Conservation (phyloP, 2,113 vertebrate genomes). For the Eidolon helvum region DNA sequence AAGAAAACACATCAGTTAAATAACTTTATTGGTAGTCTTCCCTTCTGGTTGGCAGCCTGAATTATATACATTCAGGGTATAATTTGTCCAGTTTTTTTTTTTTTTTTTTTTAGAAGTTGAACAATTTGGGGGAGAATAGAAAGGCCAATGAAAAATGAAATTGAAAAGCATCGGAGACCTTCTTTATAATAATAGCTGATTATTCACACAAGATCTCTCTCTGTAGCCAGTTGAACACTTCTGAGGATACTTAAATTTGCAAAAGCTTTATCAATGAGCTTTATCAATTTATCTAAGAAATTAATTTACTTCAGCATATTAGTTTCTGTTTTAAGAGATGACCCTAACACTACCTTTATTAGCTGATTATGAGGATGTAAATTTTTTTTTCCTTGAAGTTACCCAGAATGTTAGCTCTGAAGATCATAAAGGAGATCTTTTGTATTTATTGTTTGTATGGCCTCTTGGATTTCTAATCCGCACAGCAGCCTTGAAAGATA, state of each 20-base stretch:
- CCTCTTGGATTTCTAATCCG: background rate
- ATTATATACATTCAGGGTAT: background rate
- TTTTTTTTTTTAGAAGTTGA: background rate
- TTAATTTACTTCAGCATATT: background rate
- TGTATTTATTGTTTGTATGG: background rate
- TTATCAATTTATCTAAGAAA: too few species aligned
- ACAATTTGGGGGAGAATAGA: background rate
- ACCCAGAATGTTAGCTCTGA: background rate
- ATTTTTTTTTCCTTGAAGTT: background rate
- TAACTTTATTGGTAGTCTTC: background rate
- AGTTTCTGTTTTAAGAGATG: background rate
- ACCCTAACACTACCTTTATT: background rate
- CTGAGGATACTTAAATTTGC: background rate
- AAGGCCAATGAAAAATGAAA: background rate
- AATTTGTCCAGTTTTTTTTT: background rate
- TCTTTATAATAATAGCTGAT: conserved; percentile 2
- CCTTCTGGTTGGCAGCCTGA: background rate
- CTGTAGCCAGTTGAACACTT: background rate
- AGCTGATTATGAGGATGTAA: background rate
- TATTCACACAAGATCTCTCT: background rate
- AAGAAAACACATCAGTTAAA: conserved; percentile 15
- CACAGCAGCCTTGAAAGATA: background rate
- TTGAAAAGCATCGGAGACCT: background rate
- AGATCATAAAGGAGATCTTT: background rate
- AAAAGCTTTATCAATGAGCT: conserved; percentile 18